These are phyloP conservation scores for Tauraco hartlaubi DNA, from an alignment of 2,797 vertebrate species.

Conservation along the genomic window DNA sequence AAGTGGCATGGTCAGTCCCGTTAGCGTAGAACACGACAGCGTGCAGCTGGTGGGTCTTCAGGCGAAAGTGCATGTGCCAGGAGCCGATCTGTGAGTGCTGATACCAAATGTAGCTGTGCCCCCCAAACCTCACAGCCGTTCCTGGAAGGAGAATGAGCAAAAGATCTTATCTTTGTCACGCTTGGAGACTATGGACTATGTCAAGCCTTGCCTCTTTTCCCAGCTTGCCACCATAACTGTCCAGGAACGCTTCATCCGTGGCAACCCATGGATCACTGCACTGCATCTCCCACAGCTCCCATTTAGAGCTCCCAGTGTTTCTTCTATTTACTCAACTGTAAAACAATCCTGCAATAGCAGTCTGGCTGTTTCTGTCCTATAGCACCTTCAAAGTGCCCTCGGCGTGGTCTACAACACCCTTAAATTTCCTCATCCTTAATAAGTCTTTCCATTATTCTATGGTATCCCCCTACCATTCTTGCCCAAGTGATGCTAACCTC, in stretches of 20 bases:
- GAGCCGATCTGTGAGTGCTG: slow-evolving; percentile 76
- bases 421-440: neutral
- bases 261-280: neutral
- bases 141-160: slow-evolving; percentile 73
- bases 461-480: neutral
- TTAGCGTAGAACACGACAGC: slow-evolving; percentile 83
- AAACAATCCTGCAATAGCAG: neutral
- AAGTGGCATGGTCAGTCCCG: slow-evolving; percentile 78
- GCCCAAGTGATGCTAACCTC: neutral
- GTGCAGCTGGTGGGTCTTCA: slow-evolving; percentile 86
- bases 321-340: neutral
- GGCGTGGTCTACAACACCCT: rapidly evolving
- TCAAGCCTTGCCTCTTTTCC: neutral
- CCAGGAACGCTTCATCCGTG: neutral
- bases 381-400: neutral
- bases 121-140: slow-evolving; percentile 87
- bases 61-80: slow-evolving; percentile 85
- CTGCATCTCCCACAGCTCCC: neutral
- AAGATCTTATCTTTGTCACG: neutral
- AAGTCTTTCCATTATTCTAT: neutral
- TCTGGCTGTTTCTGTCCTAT: neutral
- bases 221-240: neutral
- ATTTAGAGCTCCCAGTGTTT: neutral
- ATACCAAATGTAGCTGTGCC: slow-evolving; percentile 87
- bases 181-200: neutral